Evolutionary conservation across 2,888 invertebrate genomes (phyloP), one percentile per base, ranked within the genome.

Genomic region (Cataglyphis cursor): DNA sequence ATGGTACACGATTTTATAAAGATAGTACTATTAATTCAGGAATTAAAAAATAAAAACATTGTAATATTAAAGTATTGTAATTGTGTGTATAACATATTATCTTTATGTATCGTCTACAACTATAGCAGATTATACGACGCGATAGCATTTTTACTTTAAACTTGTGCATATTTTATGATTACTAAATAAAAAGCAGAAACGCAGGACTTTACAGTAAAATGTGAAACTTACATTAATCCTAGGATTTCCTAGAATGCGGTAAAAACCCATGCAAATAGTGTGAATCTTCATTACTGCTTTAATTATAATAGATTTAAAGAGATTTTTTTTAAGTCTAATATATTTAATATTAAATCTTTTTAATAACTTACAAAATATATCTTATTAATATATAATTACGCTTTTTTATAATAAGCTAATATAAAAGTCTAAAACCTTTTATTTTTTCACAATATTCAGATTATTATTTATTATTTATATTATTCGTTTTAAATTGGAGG

Each of bases 241-340:
- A 28, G 28, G 41, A 73, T 61, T 44, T 31, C 8, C 48, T 51
- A 48, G n/a, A 51, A 48, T 62, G 61, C 44, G 44, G 31, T 8
- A 31, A 48, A 31, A 62, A 31, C 31, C 15, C 31, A 31, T 31
- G 31, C 31, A 74, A 61, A 62, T 62, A 15, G 15, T 73, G 18
- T 73, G 24, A 44, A 61, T 74, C 74, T 74, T 74, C 74, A 73
- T 74, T 74, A 74, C 1, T 15, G 9, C 21, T 74, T 31, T 44
- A 74, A 61, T 15, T 61, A n/a, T 44, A 44, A 28, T 59, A 59
- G 3, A 15, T 59, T 28, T 59, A 15, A 24, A 24, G 5, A 24
- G 31, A 35, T 35, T 35, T 35, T 15, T 62, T 44, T 74, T 62
- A 74, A 74, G n/a, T 62, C 31, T 18, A 28, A 8, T 41, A 28